Percentiles rank a stretch among this genome's conserved stretches.
phyloP scores from a whole-genome alignment of 2,797 vertebrate species.

The Echiichthys vipera region DNA sequence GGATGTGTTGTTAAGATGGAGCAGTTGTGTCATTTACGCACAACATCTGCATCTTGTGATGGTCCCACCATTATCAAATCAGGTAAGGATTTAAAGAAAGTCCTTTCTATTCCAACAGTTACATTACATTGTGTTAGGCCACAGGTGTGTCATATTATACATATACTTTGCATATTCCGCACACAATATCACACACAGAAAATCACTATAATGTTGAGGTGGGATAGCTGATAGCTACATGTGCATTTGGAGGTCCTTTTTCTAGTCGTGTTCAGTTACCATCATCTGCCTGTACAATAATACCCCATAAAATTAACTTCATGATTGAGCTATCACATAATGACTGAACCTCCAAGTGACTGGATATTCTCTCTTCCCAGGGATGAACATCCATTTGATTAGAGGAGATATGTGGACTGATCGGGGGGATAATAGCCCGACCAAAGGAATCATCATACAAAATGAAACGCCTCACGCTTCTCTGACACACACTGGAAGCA shows the following conservation, averaged over 20 bases:
- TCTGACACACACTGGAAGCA: conserved; percentile 59
- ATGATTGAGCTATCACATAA: conserved; percentile 71
- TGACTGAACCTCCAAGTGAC: conserved; percentile 59
- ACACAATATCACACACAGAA: conserved; percentile 20
- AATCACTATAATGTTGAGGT: conserved; percentile 25
- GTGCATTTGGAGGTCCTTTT: conserved; percentile 23
- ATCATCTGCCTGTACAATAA: conserved; percentile 53
- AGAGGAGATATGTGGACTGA: conserved; percentile 62
- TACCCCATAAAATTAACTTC: conserved; percentile 66
- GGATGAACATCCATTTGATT: conserved; percentile 72
- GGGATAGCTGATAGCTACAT: conserved; percentile 29
- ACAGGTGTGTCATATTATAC: conserved; percentile 30
- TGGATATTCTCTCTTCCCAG: conserved; percentile 58
- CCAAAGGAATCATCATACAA: conserved; percentile 52
- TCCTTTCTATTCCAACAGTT: neutral
- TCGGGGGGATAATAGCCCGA: conserved; percentile 54
- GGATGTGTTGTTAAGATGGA: neutral
- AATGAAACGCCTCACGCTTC: conserved; percentile 61
- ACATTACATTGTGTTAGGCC: neutral
- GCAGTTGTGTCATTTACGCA: neutral
- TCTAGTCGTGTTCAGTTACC: conserved; percentile 35
- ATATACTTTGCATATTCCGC: neutral
- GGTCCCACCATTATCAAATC: neutral
- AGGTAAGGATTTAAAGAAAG: neutral
- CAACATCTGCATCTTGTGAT: neutral